phyloP scores from a whole-genome alignment of 2,888 invertebrate genomes.

The Nemurella pictetii region DNA sequence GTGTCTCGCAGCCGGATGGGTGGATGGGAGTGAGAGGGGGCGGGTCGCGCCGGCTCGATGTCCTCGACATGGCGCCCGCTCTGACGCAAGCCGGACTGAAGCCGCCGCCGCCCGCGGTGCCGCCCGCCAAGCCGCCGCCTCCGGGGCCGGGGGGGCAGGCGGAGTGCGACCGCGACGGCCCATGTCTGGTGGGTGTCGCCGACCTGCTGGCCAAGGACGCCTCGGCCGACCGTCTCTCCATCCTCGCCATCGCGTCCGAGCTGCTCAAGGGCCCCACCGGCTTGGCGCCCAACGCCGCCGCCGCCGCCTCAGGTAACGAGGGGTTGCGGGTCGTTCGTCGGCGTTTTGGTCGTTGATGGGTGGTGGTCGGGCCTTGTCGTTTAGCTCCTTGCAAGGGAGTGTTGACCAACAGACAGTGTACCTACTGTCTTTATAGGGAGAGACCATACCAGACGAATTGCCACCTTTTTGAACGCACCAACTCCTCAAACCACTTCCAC shows the following conservation, averaged over 20 bases:
- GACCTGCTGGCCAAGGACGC: slow-evolving; percentile 36
- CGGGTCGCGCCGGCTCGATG: slow-evolving; percentile 61
- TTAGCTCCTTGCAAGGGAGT: too few relatives aligned
- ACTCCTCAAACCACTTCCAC: too few relatives aligned
- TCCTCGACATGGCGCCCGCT: slow-evolving; percentile 92
- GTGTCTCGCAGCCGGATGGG: slow-evolving; percentile 43
- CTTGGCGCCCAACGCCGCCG: slow-evolving; percentile 38
- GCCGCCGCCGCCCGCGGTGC: slow-evolving; percentile 48
- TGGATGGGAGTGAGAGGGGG: slow-evolving; percentile 48
- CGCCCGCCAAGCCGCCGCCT: slow-evolving; percentile 38
- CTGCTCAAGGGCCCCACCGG: slow-evolving; percentile 45
- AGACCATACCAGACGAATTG: too few relatives aligned
- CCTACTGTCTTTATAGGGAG: too few relatives aligned
- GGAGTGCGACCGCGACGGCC: slow-evolving; percentile 27
- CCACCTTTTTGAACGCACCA: too few relatives aligned
- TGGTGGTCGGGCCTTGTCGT: too few relatives aligned
- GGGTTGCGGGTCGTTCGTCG: too few relatives aligned
- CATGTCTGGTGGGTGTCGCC: slow-evolving; percentile 33
- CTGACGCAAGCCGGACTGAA: slow-evolving; percentile 70
- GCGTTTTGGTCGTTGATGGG: too few relatives aligned
- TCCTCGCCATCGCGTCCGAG: slow-evolving; percentile 48
- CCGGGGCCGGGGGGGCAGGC: slow-evolving; percentile 37
- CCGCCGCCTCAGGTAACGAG: too few relatives aligned
- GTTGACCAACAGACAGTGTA: too few relatives aligned
- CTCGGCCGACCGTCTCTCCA: slow-evolving; percentile 46